Conservation (phyloP, 2,113 vertebrate species). For the Odocoileus hemionus region DNA sequence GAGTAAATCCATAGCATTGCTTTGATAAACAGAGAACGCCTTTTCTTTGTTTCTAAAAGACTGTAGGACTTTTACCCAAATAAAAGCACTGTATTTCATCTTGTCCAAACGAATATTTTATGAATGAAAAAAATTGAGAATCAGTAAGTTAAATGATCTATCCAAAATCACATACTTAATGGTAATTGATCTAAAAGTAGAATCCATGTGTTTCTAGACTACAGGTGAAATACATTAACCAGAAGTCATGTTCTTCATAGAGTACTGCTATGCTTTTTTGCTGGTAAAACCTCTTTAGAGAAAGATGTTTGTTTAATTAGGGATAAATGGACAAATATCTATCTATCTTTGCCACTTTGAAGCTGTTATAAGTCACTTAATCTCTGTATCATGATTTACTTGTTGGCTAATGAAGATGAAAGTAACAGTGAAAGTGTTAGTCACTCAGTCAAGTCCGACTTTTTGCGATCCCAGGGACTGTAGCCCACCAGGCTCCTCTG, state of each 20-base stretch:
- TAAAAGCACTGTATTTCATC: neutral
- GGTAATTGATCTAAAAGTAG: neutral
- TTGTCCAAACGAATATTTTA: neutral
- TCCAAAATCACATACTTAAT: neutral
- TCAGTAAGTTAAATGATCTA: neutral
- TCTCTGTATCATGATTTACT: neutral
- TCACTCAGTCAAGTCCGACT: neutral
- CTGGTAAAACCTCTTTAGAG: neutral
- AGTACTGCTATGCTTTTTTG: neutral
- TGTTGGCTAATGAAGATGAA: neutral
- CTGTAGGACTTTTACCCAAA: neutral
- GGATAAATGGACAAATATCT: neutral
- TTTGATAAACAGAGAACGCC: neutral
- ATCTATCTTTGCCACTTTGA: neutral
- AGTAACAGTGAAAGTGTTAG: neutral
- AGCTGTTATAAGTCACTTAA: neutral
- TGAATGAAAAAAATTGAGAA: neutral
- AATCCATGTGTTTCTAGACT: neutral
- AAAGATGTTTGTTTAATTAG: neutral
- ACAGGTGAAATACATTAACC: neutral
- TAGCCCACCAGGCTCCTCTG: neutral
- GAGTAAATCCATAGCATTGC: slow-evolving; percentile 48
- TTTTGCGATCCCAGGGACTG: neutral
- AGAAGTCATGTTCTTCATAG: neutral
- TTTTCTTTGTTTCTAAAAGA: neutral